These are phyloP conservation scores for Eremobia ochroleuca DNA, from an alignment of 2,888 invertebrate species.

Conservation along the genomic window DNA sequence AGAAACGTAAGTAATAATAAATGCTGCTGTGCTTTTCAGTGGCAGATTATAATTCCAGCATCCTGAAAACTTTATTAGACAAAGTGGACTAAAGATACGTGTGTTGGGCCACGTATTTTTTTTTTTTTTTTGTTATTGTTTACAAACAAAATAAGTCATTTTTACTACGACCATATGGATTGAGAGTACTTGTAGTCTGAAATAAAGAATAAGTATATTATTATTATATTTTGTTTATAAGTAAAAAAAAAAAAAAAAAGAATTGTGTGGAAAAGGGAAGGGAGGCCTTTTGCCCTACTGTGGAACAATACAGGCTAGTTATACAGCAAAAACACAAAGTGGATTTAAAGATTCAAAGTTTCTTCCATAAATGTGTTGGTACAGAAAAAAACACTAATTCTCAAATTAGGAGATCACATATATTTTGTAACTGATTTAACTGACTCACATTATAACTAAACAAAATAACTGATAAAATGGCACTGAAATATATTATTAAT, in stretches of 20 bases:
- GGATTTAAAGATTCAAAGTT: neutral
- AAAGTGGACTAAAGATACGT: too few species aligned
- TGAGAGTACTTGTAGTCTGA: too few species aligned
- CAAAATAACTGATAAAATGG: slow-evolving; percentile 56
- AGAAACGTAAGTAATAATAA: neutral
- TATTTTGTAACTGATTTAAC: neutral
- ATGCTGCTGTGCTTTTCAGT: neutral
- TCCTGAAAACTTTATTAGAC: too few species aligned
- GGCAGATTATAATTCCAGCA: neutral
- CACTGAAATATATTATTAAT: slow-evolving; percentile 58
- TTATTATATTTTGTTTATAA: neutral
- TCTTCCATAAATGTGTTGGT: neutral
- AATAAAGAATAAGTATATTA: too few species aligned
- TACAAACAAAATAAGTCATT: too few species aligned
- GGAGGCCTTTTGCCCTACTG: too few species aligned
- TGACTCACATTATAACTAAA: slow-evolving; percentile 68
- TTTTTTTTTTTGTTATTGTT: too few species aligned
- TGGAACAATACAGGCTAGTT: too few species aligned
- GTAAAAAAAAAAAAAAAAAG: too few species aligned
- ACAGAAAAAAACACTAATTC: neutral
- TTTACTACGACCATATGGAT: too few species aligned
- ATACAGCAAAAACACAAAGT: neutral
- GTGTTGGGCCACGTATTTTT: too few species aligned
- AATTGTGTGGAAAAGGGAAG: too few species aligned
- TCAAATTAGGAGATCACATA: neutral